Evolutionary conservation across 1,140 invertebrate genomes (phyloP).

Genomic region (Aphidius ervi): DNA sequence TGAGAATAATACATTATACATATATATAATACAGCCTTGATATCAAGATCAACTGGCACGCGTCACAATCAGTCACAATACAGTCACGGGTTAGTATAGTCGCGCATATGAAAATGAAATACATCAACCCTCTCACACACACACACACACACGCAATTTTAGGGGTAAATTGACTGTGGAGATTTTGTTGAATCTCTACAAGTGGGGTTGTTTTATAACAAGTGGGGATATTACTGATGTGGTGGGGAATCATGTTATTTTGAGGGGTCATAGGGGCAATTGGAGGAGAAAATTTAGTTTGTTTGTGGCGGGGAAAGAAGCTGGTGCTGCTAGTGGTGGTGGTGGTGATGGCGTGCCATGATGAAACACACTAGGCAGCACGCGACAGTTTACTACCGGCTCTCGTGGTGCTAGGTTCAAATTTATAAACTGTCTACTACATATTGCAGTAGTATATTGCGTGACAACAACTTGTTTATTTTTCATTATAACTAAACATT

Average conservation of each 20-base stretch:
- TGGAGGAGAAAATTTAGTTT: slow-evolving; percentile 1
- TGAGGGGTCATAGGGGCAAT: slow-evolving; percentile 20
- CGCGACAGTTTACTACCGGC: slow-evolving; percentile 52
- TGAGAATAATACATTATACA: too few relatives aligned
- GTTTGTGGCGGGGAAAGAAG: slow-evolving; percentile 22
- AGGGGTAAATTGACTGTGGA: slow-evolving; percentile 7
- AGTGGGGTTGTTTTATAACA: slow-evolving; percentile 3
- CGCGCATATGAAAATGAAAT: too few relatives aligned
- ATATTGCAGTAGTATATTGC: too few relatives aligned
- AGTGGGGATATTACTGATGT: slow-evolving; percentile 14
- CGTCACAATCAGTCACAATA: too few relatives aligned
- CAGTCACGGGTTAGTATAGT: too few relatives aligned
- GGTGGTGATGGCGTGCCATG: slow-evolving; percentile 42
- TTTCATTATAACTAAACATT: too few relatives aligned
- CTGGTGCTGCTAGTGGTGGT: slow-evolving; percentile 22
- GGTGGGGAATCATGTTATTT: slow-evolving; percentile 22
- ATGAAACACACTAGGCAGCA: slow-evolving; percentile 31
- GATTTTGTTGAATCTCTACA: not conserved
- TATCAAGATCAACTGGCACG: too few relatives aligned
- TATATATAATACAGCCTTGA: too few relatives aligned
- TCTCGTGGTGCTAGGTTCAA: slow-evolving; percentile 36
- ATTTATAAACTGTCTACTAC: too few relatives aligned
- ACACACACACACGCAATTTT: too few relatives aligned
- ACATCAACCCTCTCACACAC: too few relatives aligned
- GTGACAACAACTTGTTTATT: too few relatives aligned